Conservation (phyloP, 2,888 invertebrate genomes). For the Stictocephala bisonia region DNA sequence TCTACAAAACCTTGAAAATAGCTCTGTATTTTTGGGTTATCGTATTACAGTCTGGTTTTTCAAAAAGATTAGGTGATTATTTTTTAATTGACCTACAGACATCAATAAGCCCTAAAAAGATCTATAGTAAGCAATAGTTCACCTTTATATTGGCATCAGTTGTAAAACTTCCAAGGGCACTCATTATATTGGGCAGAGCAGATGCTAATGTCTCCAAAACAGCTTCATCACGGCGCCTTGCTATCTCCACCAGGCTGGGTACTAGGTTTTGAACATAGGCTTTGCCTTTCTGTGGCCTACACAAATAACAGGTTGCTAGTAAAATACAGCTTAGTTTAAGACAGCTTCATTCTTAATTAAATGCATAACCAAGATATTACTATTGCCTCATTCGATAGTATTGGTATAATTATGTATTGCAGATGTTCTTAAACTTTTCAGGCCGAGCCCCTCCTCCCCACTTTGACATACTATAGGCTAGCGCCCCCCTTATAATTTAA, state of each 20-base stretch:
- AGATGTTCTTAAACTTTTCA: too few relatives aligned
- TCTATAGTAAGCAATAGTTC: conserved; percentile 49
- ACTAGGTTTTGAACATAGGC: conserved; percentile 81
- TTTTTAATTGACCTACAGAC: too few relatives aligned
- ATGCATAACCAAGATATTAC: conserved; percentile 20
- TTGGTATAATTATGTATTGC: too few relatives aligned
- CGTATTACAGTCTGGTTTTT: too few relatives aligned
- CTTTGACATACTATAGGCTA: too few relatives aligned
- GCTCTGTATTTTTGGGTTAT: too few relatives aligned
- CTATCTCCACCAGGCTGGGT: conserved; percentile 78
- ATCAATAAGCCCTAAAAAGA: too few relatives aligned
- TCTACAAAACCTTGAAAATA: too few relatives aligned
- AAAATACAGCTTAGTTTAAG: conserved; percentile 27
- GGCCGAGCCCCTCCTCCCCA: too few relatives aligned
- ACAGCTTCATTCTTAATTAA: background rate
- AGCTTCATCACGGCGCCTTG: conserved; percentile 77
- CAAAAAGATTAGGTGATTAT: too few relatives aligned
- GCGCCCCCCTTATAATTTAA: too few relatives aligned
- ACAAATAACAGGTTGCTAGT: too few relatives aligned
- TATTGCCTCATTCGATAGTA: background rate
- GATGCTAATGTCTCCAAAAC: conserved; percentile 75
- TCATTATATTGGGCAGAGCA: conserved; percentile 74
- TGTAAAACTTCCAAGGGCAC: conserved; percentile 75
- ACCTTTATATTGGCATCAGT: conserved; percentile 79
- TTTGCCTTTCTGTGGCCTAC: conserved; percentile 80